Base-by-base conservation (phyloP, 2,113 vertebrate species). In the Riparia riparia region DNA sequence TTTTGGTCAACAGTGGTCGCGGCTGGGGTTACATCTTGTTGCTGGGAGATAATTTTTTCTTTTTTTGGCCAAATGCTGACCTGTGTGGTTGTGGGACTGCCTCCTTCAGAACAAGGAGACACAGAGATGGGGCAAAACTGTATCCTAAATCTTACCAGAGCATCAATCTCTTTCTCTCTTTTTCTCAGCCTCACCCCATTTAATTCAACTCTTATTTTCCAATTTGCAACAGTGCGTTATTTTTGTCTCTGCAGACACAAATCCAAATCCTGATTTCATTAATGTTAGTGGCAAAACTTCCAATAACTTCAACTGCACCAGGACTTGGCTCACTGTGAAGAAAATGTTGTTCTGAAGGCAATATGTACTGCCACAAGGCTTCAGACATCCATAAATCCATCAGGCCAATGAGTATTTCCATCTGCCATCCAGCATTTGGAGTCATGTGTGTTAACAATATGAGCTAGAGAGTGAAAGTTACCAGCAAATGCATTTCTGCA, bases 391-490 rank as follows among this genome's bases (percentile, higher is more conserved):
- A 95, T 96, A 96, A 96, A 96, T 96, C 94, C 94, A 92, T 96
- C 90, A 93, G 73, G 31, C 56, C 86, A 72, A 24, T 85, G 96
- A 97, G 73, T 87, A 93, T 65, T 97, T 95, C 89, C 94, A 97
- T 95, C 95, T 96, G 93, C 93, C 87, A 85, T 57, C 78, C 95
- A 88, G 72, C 71, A 80, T 83, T 91, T 80, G 78, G 73, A 92
- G 82, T 31, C 0, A 13, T 47, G 78, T 91, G 71, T 96, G 89
- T 83, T 91, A 95, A 86, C 93, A 96, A 94, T 88, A 88, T 90
- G 92, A 92, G 66, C 66, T 84, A 71, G 65, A 92, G 94, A 97
- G 91, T 85, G 96, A 96, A 96, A 97, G 96, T 96, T 90, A 93
- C 60, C 69, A 95, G 88, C 71, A 88, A 96, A 96, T 22, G 25